Base-by-base conservation (phyloP, 2,797 vertebrate species). In the Melopsittacus undulatus region DNA sequence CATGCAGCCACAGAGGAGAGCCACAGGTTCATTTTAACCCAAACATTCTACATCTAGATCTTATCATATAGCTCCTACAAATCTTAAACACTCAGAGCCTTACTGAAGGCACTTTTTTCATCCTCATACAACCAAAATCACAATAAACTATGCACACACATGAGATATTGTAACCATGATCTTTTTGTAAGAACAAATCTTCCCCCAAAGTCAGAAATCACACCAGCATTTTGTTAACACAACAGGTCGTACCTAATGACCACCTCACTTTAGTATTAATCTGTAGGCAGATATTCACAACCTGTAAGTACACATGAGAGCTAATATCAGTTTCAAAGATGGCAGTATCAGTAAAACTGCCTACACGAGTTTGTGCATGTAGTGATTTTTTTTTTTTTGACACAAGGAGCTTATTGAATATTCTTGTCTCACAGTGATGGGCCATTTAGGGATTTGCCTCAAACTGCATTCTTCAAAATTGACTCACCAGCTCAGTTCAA, bases 111-210 rank as follows among this genome's bases (percentile, higher is more conserved):
- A 16, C 32, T 34, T 75, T 49, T 77, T 68, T 48, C 10, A 11
- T 32, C 64, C 5, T 79, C 16, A 27, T 42, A 49, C 29, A 79
- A 57, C 16, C 34, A 87, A 70, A 51, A 30, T 32, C 51, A 66
- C 40, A 69, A 15, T 46, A 68, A 90, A 4, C 7, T 78, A 18
- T 62, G 26, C 16, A 54, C 20, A 54, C 17, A 23, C 9, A 62
- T 11, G 14, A 73, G 29, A 64, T 66, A 38, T 12, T 0, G 0
- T 27, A 73, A 38, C 3, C 10, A 5, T 52, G 45, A 64, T 9
- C 5, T 15, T 68, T 78, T 24, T 73, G 8, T 32, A 80, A 70
- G 12, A 24, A 62, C 2, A 26, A 84, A 83, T 22, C 21, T 59
- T 49, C 26, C 20, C 48, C n/a, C 18, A 87, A 91, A 80, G 22